phyloP scores from a whole-genome alignment of 2,113 vertebrate species.

The Trinectes maculatus region DNA sequence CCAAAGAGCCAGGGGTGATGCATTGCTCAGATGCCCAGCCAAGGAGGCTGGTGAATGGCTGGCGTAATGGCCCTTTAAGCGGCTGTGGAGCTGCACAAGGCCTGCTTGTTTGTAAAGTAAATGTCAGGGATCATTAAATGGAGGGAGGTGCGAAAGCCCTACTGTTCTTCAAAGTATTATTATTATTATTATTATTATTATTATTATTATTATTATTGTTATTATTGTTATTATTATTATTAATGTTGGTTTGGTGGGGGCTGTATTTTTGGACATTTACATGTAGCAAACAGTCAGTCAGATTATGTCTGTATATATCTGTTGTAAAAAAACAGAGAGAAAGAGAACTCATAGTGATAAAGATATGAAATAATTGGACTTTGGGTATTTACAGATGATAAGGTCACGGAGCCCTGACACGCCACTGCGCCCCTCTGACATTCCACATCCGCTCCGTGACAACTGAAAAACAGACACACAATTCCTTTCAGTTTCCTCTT shows the following conservation, averaged over 20 bases:
- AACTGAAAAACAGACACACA: conserved; percentile 30
- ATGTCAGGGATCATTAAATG: conserved; percentile 18
- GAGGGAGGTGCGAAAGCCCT: no score
- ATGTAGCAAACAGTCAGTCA: no score
- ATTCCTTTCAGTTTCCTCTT: conserved; percentile 57
- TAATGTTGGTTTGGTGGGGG: no score
- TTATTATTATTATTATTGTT: no score
- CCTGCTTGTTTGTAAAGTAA: conserved; percentile 23
- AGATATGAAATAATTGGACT: not conserved
- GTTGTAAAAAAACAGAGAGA: no score
- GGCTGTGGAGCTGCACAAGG: conserved; percentile 16
- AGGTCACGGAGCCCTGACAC: conserved; percentile 30
- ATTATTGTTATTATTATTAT: no score
- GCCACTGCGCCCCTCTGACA: conserved; percentile 21
- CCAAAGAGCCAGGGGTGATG: conserved; percentile 6
- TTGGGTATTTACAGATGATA: not conserved
- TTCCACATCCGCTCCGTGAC: conserved; percentile 52
- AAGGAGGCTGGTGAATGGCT: conserved; percentile 28
- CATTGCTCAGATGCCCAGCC: not conserved
- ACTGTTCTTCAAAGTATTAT: no score
- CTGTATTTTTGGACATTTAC: no score
- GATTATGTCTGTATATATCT: no score
- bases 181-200: no score
- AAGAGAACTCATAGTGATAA: no score
- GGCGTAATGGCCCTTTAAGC: conserved; percentile 32